A percentile compares a stretch with the other conserved stretches of the same genome.
phyloP scores from a whole-genome alignment of 2,888 invertebrate species.

The Rotaria macrura region DNA sequence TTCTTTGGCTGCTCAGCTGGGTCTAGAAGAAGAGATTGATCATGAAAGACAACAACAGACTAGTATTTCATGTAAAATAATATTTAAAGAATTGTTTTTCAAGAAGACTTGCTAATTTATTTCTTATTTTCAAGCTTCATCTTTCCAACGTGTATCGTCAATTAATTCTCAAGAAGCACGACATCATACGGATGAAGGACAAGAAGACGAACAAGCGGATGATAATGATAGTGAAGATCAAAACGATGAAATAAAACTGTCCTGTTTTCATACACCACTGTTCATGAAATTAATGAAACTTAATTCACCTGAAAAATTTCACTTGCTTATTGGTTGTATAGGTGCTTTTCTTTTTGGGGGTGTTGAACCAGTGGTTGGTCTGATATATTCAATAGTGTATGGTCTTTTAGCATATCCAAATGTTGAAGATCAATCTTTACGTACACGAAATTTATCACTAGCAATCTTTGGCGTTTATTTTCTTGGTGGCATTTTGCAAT shows the following conservation, averaged over 20 bases:
- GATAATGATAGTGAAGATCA: no score
- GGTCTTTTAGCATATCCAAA: neutral
- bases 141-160: neutral
- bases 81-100: no score
- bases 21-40: neutral
- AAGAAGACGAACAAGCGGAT: no score
- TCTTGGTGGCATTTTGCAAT: neutral
- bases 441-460: neutral
- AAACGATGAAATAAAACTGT: neutral
- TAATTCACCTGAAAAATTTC: neutral
- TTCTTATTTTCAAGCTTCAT: no score
- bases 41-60: neutral
- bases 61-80: neutral
- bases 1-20: constrained; percentile 19
- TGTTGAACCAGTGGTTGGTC: neutral
- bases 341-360: neutral
- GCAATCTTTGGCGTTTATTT: neutral
- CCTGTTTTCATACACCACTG: neutral
- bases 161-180: neutral
- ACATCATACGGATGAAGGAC: no score
- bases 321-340: neutral
- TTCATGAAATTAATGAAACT: neutral
- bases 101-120: no score
- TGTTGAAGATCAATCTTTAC: neutral
- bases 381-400: neutral